Conservation (phyloP, 2,888 invertebrate genomes). For the Onthophagus sagittarius region DNA sequence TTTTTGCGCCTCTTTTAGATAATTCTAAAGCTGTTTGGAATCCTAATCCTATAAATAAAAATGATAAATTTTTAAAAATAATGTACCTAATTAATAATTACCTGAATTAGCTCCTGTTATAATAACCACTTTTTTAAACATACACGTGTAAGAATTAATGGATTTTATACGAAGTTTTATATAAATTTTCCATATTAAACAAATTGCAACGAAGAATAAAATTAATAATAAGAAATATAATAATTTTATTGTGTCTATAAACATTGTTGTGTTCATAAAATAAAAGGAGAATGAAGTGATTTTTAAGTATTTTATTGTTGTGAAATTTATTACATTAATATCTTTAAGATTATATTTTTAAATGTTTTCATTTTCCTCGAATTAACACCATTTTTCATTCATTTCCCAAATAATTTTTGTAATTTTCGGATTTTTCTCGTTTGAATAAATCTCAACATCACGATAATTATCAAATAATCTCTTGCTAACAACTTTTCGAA, state of each 20-base stretch:
- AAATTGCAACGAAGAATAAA: neutral
- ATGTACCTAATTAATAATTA: constrained; percentile 4
- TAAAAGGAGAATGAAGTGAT: no score
- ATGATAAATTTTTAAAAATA: neutral
- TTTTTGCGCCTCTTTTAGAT: constrained; percentile 50
- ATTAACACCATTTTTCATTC: no score
- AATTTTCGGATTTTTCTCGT: constrained; percentile 61
- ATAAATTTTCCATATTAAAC: constrained; percentile 8
- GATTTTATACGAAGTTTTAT: constrained; percentile 15
- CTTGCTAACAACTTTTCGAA: no score
- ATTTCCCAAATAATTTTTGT: no score
- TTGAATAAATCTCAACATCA: constrained; percentile 56
- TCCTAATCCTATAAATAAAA: constrained; percentile 45
- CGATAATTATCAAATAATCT: constrained; percentile 79
- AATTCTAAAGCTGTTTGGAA: constrained; percentile 44
- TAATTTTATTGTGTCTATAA: no score
- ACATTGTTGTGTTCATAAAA: no score
- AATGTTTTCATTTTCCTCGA: no score
- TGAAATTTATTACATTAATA: no score
- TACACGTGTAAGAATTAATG: constrained; percentile 21
- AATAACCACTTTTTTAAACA: constrained; percentile 24
- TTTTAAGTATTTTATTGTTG: no score
- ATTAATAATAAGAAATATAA: neutral
- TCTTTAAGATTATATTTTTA: no score
- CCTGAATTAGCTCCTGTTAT: constrained; percentile 27